phyloP scores from a whole-genome alignment of 2,888 invertebrate species.

The Saturnia japonica region DNA sequence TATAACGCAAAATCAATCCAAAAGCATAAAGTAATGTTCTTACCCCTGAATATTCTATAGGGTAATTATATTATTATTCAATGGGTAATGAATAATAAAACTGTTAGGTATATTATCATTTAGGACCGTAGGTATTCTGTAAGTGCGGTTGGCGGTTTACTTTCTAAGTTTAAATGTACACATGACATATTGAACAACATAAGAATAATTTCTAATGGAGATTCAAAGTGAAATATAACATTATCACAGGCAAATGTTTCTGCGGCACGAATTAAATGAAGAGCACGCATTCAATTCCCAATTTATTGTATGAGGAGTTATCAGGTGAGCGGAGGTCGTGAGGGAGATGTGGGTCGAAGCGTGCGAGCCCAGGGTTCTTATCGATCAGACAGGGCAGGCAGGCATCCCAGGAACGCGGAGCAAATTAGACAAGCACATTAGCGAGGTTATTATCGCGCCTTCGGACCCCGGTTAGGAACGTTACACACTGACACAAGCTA shows the following conservation, averaged over 20 bases:
- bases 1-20: no score
- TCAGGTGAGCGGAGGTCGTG: neutral
- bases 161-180: no score
- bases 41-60: no score
- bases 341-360: neutral
- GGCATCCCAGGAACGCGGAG: slow-evolving; percentile 34
- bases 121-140: no score
- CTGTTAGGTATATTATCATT: no score
- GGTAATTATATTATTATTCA: no score
- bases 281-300: neutral
- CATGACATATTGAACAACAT: no score
- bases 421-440: slow-evolving; percentile 63
- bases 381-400: slow-evolving; percentile 45
- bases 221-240: no score
- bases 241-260: neutral
- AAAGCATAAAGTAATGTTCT: no score
- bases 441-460: slow-evolving; percentile 47
- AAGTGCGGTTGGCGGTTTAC: no score
- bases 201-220: no score
- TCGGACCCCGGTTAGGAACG: slow-evolving; percentile 37
- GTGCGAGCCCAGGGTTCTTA: slow-evolving; percentile 32
- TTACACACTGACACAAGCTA: slow-evolving; percentile 17
- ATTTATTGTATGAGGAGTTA: neutral
- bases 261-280: neutral
- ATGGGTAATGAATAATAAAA: no score